Evolutionary conservation across 2,888 invertebrate genomes (phyloP), one percentile per base, ranked within the genome.

Genomic region (Sussaba pulchella): DNA sequence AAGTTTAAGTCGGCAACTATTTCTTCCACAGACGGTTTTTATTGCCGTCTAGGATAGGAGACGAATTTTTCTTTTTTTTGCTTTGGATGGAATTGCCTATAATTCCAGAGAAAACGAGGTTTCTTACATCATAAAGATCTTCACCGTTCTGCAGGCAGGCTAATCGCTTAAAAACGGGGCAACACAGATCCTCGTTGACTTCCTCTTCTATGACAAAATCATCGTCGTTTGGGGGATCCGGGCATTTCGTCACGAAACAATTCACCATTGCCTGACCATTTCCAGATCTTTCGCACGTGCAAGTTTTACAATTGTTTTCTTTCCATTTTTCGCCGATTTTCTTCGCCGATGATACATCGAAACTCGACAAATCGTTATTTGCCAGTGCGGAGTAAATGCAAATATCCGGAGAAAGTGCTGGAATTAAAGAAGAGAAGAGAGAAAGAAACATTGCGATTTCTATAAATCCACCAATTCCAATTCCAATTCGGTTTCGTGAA

Each of bases 291-390:
- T 92, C 91, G 89, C 96, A 96, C 54, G 92, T 92, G 85, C 96
- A 96, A 39, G 93, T 92, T 45, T 94, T 94, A 87, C 96, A 96
- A 21, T 95, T 95, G 0, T 96, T 96, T 89, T 96, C 96, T 78
- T 93, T 89, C 96, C 96, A 96, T 0, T 92, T 93, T 0, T 94
- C 93, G 10, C 95, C 94, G 52, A 91, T 71, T 54, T 85, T 81
- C 50, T 85, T 89, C 0, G 76, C 72, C 4, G 83, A 10, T 3
- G 83, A 12, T 0, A 39, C 57, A 61, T 82, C 80, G 0, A 24
- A 5, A 17, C 21, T 52, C 57, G 70, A 54, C 19, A 78, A 31
- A 47, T 72, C 93, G 0, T 94, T 93, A 19, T 93, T 93, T 91
- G 94, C 94, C 66, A 94, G 92, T 73, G 94, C 91, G 5, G 92